A percentile compares a stretch with the other conserved stretches of the same genome.
phyloP scores from a whole-genome alignment of 2,888 invertebrate genomes.

The Cantharis nigra region DNA sequence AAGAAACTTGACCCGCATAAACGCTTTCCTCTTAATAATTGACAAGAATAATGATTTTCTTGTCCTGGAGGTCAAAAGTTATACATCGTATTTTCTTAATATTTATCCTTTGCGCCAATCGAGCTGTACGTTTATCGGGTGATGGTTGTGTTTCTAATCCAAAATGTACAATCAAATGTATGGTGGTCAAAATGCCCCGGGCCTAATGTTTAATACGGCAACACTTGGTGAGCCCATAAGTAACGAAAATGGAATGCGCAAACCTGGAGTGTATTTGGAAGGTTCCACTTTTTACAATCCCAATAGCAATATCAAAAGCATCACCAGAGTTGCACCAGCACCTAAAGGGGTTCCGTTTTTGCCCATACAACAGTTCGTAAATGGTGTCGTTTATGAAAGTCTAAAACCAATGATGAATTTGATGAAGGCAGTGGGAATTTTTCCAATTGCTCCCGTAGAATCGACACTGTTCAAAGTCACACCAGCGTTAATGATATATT shows the following conservation, averaged over 20 bases:
- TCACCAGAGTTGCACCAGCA: constrained; percentile 45
- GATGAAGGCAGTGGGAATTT: constrained; percentile 63
- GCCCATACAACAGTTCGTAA: constrained; percentile 11
- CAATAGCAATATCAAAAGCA: constrained; percentile 25
- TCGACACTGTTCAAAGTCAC: constrained; percentile 57
- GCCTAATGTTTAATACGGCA: neutral
- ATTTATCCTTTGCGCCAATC: neutral
- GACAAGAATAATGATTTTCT: constrained; percentile 9
- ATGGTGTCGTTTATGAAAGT: constrained; percentile 54
- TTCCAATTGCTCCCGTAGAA: constrained; percentile 62
- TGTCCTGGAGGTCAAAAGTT: constrained; percentile 21
- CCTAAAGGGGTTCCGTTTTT: constrained; percentile 9
- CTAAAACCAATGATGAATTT: constrained; percentile 57
- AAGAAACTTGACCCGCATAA: constrained; percentile 26
- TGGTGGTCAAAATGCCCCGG: neutral
- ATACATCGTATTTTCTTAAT: neutral
- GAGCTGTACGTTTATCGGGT: constrained; percentile 1
- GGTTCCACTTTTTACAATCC: constrained; percentile 40
- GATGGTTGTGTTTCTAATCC: neutral
- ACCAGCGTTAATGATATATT: constrained; percentile 65
- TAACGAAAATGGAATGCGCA: neutral
- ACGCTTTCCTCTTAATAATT: constrained; percentile 14
- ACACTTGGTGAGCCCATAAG: neutral
- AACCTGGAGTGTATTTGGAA: constrained; percentile 44
- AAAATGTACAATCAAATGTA: constrained; percentile 18